Evolutionary conservation across 2,797 vertebrate species (phyloP).

Genomic region (Decapterus maruadsi): DNA sequence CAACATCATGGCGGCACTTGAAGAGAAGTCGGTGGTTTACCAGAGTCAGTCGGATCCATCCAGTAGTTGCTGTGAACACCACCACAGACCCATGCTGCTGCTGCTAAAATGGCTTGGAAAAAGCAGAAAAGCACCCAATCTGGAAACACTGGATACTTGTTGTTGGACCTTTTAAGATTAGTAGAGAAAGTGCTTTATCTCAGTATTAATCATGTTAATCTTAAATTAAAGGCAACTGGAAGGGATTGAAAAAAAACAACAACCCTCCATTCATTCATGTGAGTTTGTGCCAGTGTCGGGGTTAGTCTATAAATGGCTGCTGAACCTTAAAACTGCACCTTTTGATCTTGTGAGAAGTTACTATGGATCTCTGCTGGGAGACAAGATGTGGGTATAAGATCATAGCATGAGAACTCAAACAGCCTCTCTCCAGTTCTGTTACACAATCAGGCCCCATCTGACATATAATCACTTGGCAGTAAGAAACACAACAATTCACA

Average conservation of each 20-base stretch:
- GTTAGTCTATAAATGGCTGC: not conserved
- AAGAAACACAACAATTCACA: constrained; percentile 26
- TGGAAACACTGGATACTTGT: not conserved
- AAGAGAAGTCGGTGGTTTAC: not conserved
- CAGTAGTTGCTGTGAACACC: not conserved
- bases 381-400: not conserved
- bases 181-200: not conserved
- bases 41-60: not conserved
- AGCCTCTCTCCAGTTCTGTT: constrained; percentile 19
- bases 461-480: constrained; percentile 29
- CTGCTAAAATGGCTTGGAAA: not conserved
- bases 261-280: not conserved
- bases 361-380: not conserved
- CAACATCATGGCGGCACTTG: not conserved
- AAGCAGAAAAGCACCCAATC: not conserved
- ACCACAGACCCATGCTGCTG: no score
- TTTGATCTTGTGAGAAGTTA: not conserved
- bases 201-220: not conserved
- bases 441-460: constrained; percentile 39
- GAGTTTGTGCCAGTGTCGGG: not conserved
- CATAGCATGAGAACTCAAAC: not conserved
- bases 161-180: not conserved
- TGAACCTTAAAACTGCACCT: not conserved
- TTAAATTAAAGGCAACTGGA: not conserved
- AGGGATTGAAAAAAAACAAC: not conserved